Evolutionary conservation across 2,113 vertebrate genomes (phyloP), one percentile per base, ranked within the genome.

Genomic region (Aphyosemion australe): DNA sequence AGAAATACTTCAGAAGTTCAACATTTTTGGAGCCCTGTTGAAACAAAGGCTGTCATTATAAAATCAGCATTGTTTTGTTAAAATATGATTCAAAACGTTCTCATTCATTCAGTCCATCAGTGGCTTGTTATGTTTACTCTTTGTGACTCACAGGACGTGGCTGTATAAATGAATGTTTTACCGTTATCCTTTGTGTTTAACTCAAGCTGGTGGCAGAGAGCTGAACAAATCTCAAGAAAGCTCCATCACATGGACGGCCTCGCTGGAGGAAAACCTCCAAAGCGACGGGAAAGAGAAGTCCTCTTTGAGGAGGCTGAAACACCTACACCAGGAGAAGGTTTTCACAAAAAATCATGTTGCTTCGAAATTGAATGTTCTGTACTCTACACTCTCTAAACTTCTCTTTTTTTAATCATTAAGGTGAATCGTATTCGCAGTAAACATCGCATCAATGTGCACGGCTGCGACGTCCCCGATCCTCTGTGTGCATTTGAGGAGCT

Each of bases 401-500:
- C 1, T 19, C 56, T 53, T 12, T 12, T 21, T 16, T 26, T 37
- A 1, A 9, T 60, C 68, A 43, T 13, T 5, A 19, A 99, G 97
- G 62, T 98, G 51, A 98, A 97, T 71, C 92, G 83, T 31, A 88
- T 95, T 68, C 90, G 96, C 19, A 91, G 93, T 48, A 90, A 91
- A 37, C 92, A 98, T 80, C 95, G 91, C 69, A 98, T 99, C 67
- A 94, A 92, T 0, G 56, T 97, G 2, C 95, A 96, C 1, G 97
- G 97, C 19, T 92, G 92, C 4, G 97, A 99, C 70, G 78, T 97
- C 56, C 97, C 97, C 0, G 96, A 98, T 69, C 97, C 97, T 0
- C 69, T 96, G 54, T 82, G 91, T 78, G 93, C 95, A 0, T 99
- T 99, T 47, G 93, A 96, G 5, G 94, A 98, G 58, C 94, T 99